phyloP scores from a whole-genome alignment of 2,113 vertebrate species.

The Seriola aureovittata region DNA sequence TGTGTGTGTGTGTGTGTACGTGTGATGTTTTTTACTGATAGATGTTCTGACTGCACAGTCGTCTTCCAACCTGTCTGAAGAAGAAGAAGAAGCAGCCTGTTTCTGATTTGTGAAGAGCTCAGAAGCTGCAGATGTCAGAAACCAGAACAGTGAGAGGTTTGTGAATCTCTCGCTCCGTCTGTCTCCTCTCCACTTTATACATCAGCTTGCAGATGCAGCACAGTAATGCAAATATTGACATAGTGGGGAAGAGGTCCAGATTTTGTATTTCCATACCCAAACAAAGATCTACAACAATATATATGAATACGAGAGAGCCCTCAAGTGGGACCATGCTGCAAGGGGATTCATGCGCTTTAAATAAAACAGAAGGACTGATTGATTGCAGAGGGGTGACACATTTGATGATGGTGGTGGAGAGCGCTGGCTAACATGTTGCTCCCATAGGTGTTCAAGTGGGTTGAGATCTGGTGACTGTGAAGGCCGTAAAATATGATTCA shows the following conservation, averaged over 20 bases:
- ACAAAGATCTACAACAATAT: conserved; percentile 24
- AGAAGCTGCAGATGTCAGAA: conserved; percentile 59
- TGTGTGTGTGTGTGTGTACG: conserved; percentile 1
- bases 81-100: conserved; percentile 54
- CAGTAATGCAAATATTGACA: conserved; percentile 40
- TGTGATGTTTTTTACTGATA: conserved; percentile 63
- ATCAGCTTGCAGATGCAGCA: conserved; percentile 18
- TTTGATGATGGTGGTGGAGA: too few relatives aligned
- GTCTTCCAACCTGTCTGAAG: conserved; percentile 62
- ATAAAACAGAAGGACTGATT: too few relatives aligned
- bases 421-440: too few relatives aligned
- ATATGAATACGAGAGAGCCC: background rate
- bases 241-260: background rate
- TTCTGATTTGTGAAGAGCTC: conserved; percentile 56
- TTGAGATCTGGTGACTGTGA: too few relatives aligned
- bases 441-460: too few relatives aligned
- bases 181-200: conserved; percentile 16
- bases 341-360: too few relatives aligned
- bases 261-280: background rate
- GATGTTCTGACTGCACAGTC: conserved; percentile 65
- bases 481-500: too few relatives aligned
- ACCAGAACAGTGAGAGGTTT: conserved; percentile 40
- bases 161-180: conserved; percentile 21
- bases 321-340: too few relatives aligned
- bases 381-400: too few relatives aligned